These are phyloP conservation scores for Synaphobranchus kaupii DNA, from an alignment of 2,797 vertebrate genomes.

Conservation along the genomic window DNA sequence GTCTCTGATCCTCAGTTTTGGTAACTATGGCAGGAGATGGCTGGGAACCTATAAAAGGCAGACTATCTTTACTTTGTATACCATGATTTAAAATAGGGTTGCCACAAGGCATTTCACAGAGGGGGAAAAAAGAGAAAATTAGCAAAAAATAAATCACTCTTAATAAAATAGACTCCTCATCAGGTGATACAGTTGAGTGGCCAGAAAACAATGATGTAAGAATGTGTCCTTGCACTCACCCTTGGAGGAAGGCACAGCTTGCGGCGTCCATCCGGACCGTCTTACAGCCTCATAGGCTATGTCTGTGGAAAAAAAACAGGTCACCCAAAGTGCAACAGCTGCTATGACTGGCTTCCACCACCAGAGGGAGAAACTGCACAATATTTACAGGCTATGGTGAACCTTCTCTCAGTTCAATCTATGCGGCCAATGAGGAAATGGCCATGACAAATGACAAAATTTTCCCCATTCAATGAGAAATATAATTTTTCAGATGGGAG, in stretches of 20 bases:
- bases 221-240: conserved; percentile 59
- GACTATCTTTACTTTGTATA: not conserved
- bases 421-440: conserved; percentile 17
- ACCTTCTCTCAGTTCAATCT: conserved; percentile 21
- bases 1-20: conserved; percentile 85
- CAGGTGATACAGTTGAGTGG: not conserved
- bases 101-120: not conserved
- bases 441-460: not conserved
- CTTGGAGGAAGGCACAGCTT: conserved; percentile 77
- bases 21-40: conserved; percentile 78
- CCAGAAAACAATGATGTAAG: not conserved
- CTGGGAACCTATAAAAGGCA: conserved; percentile 72
- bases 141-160: not conserved
- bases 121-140: not conserved
- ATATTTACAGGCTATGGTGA: conserved; percentile 33
- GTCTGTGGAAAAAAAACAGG: conserved; percentile 64
- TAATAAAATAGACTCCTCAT: not conserved
- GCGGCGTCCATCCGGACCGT: conserved; percentile 80
- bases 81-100: not conserved
- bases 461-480: conserved; percentile 15
- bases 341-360: conserved; percentile 27
- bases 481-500: not conserved
- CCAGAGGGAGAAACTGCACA: conserved; percentile 27
- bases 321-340: not conserved
- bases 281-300: conserved; percentile 81